A percentile compares a stretch with the other conserved stretches of the same genome.
Evolutionary conservation across 2,797 vertebrate genomes (phyloP).

Genomic region (Chiloscyllium punctatum): DNA sequence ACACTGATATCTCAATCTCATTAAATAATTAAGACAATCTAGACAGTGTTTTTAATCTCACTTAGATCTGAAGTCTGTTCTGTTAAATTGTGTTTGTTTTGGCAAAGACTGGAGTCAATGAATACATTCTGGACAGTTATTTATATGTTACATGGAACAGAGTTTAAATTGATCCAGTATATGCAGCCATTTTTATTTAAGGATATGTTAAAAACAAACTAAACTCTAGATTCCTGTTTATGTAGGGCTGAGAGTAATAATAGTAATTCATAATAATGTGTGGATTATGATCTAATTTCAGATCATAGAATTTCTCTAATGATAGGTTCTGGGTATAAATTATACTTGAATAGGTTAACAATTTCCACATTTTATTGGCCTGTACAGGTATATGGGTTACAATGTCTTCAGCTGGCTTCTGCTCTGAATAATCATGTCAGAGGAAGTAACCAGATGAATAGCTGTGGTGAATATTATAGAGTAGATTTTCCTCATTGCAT

Average conservation of each 20-base stretch:
- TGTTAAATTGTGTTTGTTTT: conserved; percentile 34
- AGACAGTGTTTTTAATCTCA: conserved; percentile 30
- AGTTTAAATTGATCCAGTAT: not conserved
- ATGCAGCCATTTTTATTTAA: not conserved
- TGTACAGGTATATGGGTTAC: not conserved
- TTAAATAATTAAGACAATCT: conserved; percentile 35
- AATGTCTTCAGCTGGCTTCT: not conserved
- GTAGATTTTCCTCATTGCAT: not conserved
- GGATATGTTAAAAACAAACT: not conserved
- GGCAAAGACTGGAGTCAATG: not conserved
- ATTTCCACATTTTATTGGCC: not conserved
- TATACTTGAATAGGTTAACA: not conserved
- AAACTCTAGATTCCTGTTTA: not conserved
- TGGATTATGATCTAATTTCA: not conserved
- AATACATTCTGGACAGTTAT: conserved; percentile 26
- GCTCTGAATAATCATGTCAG: not conserved
- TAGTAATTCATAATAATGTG: not conserved
- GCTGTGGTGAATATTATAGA: not conserved
- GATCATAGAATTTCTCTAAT: not conserved
- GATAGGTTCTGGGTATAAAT: not conserved
- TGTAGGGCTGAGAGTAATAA: not conserved
- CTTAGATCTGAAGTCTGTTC: not conserved
- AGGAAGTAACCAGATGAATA: not conserved
- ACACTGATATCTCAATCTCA: conserved; percentile 29
- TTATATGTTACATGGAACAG: not conserved